Evolutionary conservation across 2,113 vertebrate species (phyloP), one percentile per base, ranked within the genome.

Genomic region (Clarias batrachus): DNA sequence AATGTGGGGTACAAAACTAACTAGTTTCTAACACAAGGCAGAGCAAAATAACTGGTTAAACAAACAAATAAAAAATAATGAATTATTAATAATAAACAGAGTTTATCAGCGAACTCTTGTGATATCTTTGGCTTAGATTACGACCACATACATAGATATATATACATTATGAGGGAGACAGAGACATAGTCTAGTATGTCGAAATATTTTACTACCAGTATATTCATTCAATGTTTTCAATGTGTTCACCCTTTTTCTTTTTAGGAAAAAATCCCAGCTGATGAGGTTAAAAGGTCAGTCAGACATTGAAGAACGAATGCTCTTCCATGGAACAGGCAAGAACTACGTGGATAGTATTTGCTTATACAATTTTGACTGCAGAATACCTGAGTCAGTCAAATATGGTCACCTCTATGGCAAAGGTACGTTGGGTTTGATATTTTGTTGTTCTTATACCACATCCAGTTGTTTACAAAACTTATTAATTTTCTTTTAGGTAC

Each of bases 281-380:
- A 96, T 95, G 91, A 97, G 96, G 90, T 95, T 96, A 87, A 94
- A 90, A 86, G 57, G 79, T 12, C 76, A n/a, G 23, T 54, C 60
- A 68, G 86, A 92, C 7, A 94, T 97, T 86, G 93, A 96, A 27
- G 97, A 97, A 73, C 94, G 89, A 79, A 94, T 87, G 92, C 91
- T 98, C 0, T 98, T 98, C 91, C 97, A 98, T 19, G 97, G 97
- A 13, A 98, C 96, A 52, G 91, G 95, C 70, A 88, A 86, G 14
- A 92, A 89, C 84, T 97, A 97, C 89, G 92, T 97, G 52, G 93
- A 96, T 87, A 94, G 92, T n/a, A 98, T 98, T 90, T 98, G 96
- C 91, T 96, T 95, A 87, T 96, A 96, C 90, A 97, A 98, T 89
- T 98, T 98, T 91, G 96, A 97, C 85, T 94, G 96, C 92, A 93